Evolutionary conservation across 2,888 invertebrate species (phyloP), one percentile per base, ranked within the genome.

Genomic region (Carabus problematicus): DNA sequence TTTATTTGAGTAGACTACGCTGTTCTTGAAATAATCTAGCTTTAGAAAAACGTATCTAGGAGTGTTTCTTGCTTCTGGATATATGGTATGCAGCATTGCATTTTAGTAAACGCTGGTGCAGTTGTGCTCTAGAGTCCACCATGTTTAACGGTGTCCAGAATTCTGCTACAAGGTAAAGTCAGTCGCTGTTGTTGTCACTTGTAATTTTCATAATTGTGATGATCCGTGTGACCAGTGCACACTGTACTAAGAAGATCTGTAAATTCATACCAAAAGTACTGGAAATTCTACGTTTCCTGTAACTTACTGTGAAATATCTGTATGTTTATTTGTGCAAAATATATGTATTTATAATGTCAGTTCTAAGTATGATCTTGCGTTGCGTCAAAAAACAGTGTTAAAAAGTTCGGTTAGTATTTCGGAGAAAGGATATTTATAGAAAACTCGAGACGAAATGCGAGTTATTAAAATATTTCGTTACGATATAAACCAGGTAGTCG

Each of bases 71-170:
- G 11, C 42, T 42, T 45, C 29, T 29, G 2, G 29, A 29, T 29
- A 29, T 29, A 6, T 18, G 11, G 12, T 45, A 11, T 29, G 6
- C 29, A 3, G 29, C 29, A 29, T 29, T 29, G 29, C 29, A 29
- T 29, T 29, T 29, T 29, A 29, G 29, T 29, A 49, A 16, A 39
- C 16, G 42, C 29, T 14, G 8, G n/a, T 43, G 60, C 29, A 49
- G 18, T 61, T n/a, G 41, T 43, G 12, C 39, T 29, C 12, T 66
- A 56, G 42, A 3, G 41, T 64, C 54, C 40, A 76, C 75, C 71
- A 81, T 80, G 64, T 79, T 82, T 73, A 81, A 76, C 74, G 80
- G 79, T 12, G 79, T 81, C 14, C 80, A 81, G 63, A 76, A 76
- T 70, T 81, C 81, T 62, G 81, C 82, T 1, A 77, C 80, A 29